Conservation (phyloP, 2,888 invertebrate species). For the Tupiocoris notatus region DNA sequence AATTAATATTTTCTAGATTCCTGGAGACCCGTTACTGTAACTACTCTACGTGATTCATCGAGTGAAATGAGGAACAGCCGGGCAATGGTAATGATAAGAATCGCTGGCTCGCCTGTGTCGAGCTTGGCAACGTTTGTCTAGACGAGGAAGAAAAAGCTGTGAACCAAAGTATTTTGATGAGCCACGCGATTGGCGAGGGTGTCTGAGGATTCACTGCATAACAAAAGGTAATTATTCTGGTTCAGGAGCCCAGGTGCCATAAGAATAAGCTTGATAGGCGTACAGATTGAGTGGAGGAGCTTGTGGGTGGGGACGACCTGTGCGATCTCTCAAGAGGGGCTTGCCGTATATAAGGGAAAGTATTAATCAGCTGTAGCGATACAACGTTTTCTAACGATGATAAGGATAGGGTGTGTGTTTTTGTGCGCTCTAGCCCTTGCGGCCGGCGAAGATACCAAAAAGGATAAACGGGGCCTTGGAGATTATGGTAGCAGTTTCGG, state of each 20-base stretch:
- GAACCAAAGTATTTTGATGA: slow-evolving; percentile 25
- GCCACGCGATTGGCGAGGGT: slow-evolving; percentile 10
- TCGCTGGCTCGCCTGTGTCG: neutral
- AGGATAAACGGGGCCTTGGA: slow-evolving; percentile 13
- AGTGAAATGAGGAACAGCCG: slow-evolving; percentile 32
- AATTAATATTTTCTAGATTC: too few relatives aligned
- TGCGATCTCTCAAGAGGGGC: neutral
- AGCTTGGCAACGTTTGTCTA: neutral
- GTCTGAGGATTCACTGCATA: slow-evolving; percentile 16
- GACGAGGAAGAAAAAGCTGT: slow-evolving; percentile 19
- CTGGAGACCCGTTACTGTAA: too few relatives aligned
- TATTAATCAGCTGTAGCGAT: neutral
- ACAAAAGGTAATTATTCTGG: slow-evolving; percentile 16
- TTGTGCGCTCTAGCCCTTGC: slow-evolving; percentile 23
- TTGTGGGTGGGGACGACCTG: neutral
- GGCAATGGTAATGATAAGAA: slow-evolving; percentile 11
- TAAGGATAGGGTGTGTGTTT: slow-evolving; percentile 1
- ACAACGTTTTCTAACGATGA: neutral
- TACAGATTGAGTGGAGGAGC: neutral
- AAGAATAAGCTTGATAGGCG: neutral
- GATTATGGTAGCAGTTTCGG: slow-evolving; percentile 1
- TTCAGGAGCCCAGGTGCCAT: neutral
- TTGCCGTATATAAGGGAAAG: slow-evolving; percentile 14
- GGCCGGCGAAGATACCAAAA: neutral
- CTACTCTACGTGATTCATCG: too few relatives aligned